Evolutionary conservation across 2,797 vertebrate species (phyloP), one percentile per base, ranked within the genome.

Genomic region (Rhinophrynus dorsalis): DNA sequence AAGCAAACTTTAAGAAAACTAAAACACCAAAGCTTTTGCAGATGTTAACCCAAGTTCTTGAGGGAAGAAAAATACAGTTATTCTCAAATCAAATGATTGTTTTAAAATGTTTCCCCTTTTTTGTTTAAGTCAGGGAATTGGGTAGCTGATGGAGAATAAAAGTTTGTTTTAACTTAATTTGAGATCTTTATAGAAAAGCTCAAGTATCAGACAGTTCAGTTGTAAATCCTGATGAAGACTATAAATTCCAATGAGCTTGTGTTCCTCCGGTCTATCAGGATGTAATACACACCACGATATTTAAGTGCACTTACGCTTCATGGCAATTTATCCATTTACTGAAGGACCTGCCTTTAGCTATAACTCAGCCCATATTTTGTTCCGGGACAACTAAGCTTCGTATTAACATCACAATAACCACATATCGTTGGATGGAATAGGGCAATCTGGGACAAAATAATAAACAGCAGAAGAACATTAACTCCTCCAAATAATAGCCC

Each of bases 91-190:
- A n/a, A n/a, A n/a, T n/a, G n/a, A n/a, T n/a, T n/a, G n/a, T n/a
- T n/a, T n/a, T n/a, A n/a, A n/a, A n/a, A n/a, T n/a, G n/a, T n/a
- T n/a, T n/a, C n/a, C n/a, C n/a, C n/a, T n/a, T n/a, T n/a, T n/a
- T n/a, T n/a, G n/a, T 47, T 62, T 52, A 21, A 27, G 21, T 8
- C 20, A 27, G 40, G 29, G 18, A 15, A 29, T 11, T 27, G 35
- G 13, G 6, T n/a, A 54, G 59, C 42, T 21, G 10, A 18, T n/a
- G 23, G 51, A 71, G 68, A 63, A 64, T 63, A 70, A 47, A 38
- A 63, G 68, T 71, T 71, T 63, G 59, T 63, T 71, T 71, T 47
- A 63, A 63, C 63, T 71, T 71, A 55, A 37, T 63, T 63, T 47
- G 50, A 62, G 40, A 71, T 71, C 68, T 57, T 64, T 57, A 56